phyloP scores from a whole-genome alignment of 2,888 invertebrate genomes.

The Apamea anceps region DNA sequence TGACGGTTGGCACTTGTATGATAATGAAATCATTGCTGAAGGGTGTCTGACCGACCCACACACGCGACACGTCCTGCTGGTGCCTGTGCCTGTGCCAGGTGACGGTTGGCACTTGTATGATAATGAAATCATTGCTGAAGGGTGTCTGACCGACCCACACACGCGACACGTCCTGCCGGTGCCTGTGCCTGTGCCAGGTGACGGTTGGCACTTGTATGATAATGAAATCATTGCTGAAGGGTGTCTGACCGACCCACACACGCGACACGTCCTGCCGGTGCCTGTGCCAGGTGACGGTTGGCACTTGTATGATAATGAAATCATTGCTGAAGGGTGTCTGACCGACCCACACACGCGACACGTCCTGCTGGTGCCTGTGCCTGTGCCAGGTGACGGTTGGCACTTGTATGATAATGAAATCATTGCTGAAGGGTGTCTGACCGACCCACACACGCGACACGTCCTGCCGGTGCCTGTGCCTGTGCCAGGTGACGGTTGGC shows the following conservation, averaged over 20 bases:
- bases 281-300: conserved; percentile 22
- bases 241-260: conserved; percentile 22
- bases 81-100: not conserved
- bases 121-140: conserved; percentile 53
- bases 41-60: conserved; percentile 23
- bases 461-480: not conserved
- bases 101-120: conserved; percentile 58
- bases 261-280: not conserved
- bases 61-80: not conserved
- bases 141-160: conserved; percentile 23
- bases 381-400: too few species aligned
- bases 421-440: conserved; percentile 13
- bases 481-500: conserved; percentile 26
- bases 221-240: conserved; percentile 50
- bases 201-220: conserved; percentile 59
- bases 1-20: conserved; percentile 54
- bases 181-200: conserved; percentile 9
- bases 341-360: too few species aligned
- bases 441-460: conserved; percentile 1
- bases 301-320: conserved; percentile 68
- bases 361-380: too few species aligned
- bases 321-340: too few species aligned
- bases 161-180: not conserved
- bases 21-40: conserved; percentile 57
- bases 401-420: too few species aligned